Conservation (phyloP, 2,888 invertebrate species). For the Melinaea menophilus region DNA sequence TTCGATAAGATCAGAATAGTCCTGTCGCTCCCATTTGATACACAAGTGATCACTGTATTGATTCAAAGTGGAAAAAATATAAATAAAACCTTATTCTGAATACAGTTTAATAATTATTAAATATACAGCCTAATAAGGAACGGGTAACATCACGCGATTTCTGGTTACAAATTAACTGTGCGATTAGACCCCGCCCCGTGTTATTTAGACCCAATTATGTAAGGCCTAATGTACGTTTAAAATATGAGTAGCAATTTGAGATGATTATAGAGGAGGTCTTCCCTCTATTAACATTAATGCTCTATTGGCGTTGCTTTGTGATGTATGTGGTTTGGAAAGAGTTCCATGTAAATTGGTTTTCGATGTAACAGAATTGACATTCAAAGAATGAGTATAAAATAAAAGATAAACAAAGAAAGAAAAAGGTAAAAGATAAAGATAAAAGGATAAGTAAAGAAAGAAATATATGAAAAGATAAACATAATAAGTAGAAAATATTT, state of each 20-base stretch:
- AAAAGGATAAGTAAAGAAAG: too few relatives aligned
- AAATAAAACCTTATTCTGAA: constrained; percentile 7
- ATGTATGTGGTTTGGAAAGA: background rate
- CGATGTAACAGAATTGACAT: too few relatives aligned
- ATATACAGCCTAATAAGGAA: constrained; percentile 43
- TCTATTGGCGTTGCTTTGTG: constrained; percentile 9
- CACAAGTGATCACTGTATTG: too few relatives aligned
- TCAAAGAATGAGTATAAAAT: too few relatives aligned
- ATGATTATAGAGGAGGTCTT: constrained; percentile 45
- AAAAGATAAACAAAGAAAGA: background rate
- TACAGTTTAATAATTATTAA: constrained; percentile 6
- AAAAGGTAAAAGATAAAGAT: too few relatives aligned
- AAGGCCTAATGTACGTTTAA: constrained; percentile 48
- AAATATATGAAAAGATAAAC: too few relatives aligned
- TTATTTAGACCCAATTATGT: constrained; percentile 55
- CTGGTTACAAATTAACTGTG: constrained; percentile 46
- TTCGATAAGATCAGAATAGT: too few relatives aligned
- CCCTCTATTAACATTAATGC: background rate
- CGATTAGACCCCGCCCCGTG: constrained; percentile 34
- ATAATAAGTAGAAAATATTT: too few relatives aligned
- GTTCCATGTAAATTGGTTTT: too few relatives aligned
- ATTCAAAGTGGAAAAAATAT: too few relatives aligned
- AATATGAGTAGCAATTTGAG: constrained; percentile 39
- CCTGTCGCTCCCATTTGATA: too few relatives aligned
- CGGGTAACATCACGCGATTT: constrained; percentile 40